Conservation (phyloP, 2,113 vertebrate species). For the Colius striatus region DNA sequence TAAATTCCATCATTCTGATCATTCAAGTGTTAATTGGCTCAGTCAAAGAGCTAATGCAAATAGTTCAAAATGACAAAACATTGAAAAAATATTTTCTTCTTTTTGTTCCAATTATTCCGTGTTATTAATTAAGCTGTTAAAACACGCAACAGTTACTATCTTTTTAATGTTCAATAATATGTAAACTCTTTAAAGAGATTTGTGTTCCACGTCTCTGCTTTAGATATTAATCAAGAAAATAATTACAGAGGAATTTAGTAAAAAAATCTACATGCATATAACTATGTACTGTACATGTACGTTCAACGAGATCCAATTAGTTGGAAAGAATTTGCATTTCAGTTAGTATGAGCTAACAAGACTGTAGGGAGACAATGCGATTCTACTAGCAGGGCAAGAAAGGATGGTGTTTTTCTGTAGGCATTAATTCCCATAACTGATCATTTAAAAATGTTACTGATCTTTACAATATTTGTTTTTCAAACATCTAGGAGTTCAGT, state of each 20-base stretch:
- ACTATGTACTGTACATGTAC: slow-evolving; percentile 74
- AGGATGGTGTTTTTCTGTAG: slow-evolving; percentile 74
- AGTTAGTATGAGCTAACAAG: slow-evolving; percentile 82
- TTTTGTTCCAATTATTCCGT: slow-evolving; percentile 59
- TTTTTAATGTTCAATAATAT: slow-evolving; percentile 70
- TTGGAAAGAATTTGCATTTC: slow-evolving; percentile 81
- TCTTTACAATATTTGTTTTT: slow-evolving; percentile 75
- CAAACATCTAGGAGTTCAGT: slow-evolving; percentile 62
- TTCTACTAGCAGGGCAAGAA: slow-evolving; percentile 74
- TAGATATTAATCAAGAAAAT: slow-evolving; percentile 77
- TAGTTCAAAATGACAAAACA: slow-evolving; percentile 45
- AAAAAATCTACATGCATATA: slow-evolving; percentile 73
- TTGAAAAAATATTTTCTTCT: slow-evolving; percentile 32
- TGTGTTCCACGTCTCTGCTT: slow-evolving; percentile 60
- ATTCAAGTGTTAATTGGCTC: slow-evolving; percentile 15
- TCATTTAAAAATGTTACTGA: slow-evolving; percentile 76
- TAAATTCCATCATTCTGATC: not conserved
- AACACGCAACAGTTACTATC: slow-evolving; percentile 58
- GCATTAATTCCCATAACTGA: slow-evolving; percentile 78
- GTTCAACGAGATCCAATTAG: slow-evolving; percentile 81
- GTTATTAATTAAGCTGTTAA: slow-evolving; percentile 67
- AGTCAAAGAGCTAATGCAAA: slow-evolving; percentile 53
- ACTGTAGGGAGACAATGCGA: slow-evolving; percentile 77
- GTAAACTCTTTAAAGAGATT: slow-evolving; percentile 66
- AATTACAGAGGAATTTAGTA: slow-evolving; percentile 73